Percentiles rank a stretch among this genome's conserved stretches.
Conservation (phyloP, 1,140 invertebrate species). For the Adoxophyes honmai region DNA sequence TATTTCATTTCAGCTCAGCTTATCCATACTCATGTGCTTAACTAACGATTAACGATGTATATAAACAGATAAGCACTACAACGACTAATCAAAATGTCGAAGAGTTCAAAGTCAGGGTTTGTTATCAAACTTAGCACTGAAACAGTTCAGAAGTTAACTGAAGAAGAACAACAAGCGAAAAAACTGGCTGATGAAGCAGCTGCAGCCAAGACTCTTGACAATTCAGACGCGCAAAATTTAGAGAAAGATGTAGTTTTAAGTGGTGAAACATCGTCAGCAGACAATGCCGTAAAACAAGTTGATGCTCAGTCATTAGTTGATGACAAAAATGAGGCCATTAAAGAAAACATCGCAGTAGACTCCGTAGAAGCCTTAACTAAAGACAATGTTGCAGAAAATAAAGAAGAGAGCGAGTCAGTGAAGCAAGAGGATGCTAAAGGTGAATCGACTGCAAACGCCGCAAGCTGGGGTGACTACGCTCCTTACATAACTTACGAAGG, state of each 20-base stretch:
- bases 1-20: too few species aligned
- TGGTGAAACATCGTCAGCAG: not conserved
- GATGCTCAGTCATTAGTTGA: not conserved
- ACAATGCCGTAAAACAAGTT: slow-evolving; percentile 11
- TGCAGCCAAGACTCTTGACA: not conserved
- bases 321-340: slow-evolving; percentile 1
- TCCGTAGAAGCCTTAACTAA: slow-evolving; percentile 18
- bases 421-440: slow-evolving; percentile 9
- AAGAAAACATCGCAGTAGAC: slow-evolving; percentile 14
- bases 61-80: slow-evolving; percentile 7
- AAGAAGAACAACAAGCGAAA: slow-evolving; percentile 42
- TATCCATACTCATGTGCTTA: too few species aligned
- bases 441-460: slow-evolving; percentile 2
- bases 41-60: not conserved
- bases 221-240: not conserved
- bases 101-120: slow-evolving; percentile 57
- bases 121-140: slow-evolving; percentile 66
- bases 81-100: slow-evolving; percentile 42
- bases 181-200: not conserved
- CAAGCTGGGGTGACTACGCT: slow-evolving; percentile 56
- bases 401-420: slow-evolving; percentile 10
- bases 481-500: slow-evolving; percentile 80
- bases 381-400: slow-evolving; percentile 2
- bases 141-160: slow-evolving; percentile 62
- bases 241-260: not conserved